phyloP scores from a whole-genome alignment of 2,113 vertebrate genomes.

The Hystrix cristata region DNA sequence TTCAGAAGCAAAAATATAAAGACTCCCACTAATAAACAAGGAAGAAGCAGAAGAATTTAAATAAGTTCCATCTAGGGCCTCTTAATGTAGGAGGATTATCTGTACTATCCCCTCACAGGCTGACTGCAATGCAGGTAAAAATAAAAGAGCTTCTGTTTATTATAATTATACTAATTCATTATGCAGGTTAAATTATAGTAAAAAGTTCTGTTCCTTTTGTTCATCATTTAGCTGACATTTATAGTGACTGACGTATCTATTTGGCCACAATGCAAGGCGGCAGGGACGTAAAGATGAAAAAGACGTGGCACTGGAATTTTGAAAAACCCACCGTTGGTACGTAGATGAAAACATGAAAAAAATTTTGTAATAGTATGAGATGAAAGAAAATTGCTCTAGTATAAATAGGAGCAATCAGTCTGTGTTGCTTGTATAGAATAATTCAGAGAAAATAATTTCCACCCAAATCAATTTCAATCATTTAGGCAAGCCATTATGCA shows the following conservation, averaged over 20 bases:
- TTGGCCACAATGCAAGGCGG: neutral
- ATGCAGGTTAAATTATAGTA: neutral
- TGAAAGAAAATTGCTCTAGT: neutral
- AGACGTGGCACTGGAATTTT: neutral
- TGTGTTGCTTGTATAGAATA: rapidly evolving
- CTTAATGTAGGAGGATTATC: neutral
- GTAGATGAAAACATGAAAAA: neutral
- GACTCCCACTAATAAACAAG: neutral
- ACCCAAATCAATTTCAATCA: neutral
- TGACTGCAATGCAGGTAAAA: neutral
- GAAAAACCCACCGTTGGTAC: neutral
- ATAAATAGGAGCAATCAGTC: neutral
- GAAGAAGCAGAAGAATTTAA: neutral
- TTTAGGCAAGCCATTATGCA: neutral
- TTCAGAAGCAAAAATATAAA: constrained; percentile 48
- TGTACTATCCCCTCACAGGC: neutral
- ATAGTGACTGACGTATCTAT: neutral
- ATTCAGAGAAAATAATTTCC: neutral
- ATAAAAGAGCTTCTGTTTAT: neutral
- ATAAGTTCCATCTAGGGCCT: neutral
- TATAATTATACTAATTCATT: neutral
- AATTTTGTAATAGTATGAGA: neutral
- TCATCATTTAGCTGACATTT: neutral
- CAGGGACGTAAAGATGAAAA: neutral
- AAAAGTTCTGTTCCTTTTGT: neutral